Percentiles rank a stretch among this genome's conserved stretches.
phyloP scores from a whole-genome alignment of 1,140 invertebrate species.

The Drosophila tsacasi region DNA sequence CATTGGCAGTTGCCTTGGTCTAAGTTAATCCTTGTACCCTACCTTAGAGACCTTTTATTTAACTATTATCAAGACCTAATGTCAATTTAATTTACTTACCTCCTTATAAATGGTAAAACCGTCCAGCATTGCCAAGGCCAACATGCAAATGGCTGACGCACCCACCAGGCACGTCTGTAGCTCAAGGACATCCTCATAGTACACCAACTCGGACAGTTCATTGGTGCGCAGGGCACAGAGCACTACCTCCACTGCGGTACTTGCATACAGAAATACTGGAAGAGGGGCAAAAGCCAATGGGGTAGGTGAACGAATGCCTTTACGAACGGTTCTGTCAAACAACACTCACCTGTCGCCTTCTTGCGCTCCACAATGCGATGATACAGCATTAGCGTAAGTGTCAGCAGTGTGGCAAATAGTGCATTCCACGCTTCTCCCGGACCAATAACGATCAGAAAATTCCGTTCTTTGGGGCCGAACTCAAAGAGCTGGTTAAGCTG shows the following conservation, averaged over 20 bases:
- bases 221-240: constrained; percentile 65
- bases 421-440: constrained; percentile 67
- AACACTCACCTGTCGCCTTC: constrained; percentile 69
- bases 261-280: constrained; percentile 72
- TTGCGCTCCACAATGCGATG: constrained; percentile 79
- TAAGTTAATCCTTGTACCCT: constrained; percentile 1
- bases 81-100: constrained; percentile 38
- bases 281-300: constrained; percentile 12
- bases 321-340: background rate
- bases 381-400: constrained; percentile 77
- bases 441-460: constrained; percentile 69
- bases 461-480: constrained; percentile 41
- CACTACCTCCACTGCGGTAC: constrained; percentile 55
- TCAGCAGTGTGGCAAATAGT: constrained; percentile 59
- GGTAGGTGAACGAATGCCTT: constrained; percentile 3
- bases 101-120: constrained; percentile 79
- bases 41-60: background rate
- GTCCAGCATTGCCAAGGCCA: constrained; percentile 60
- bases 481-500: constrained; percentile 56
- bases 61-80: background rate
- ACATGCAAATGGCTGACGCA: constrained; percentile 48
- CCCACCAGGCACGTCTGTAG: constrained; percentile 64
- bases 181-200: constrained; percentile 65
- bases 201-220: constrained; percentile 71
- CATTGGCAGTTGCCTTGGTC: background rate